Base-by-base conservation (phyloP, 2,797 vertebrate species). In the Momotus momota region DNA sequence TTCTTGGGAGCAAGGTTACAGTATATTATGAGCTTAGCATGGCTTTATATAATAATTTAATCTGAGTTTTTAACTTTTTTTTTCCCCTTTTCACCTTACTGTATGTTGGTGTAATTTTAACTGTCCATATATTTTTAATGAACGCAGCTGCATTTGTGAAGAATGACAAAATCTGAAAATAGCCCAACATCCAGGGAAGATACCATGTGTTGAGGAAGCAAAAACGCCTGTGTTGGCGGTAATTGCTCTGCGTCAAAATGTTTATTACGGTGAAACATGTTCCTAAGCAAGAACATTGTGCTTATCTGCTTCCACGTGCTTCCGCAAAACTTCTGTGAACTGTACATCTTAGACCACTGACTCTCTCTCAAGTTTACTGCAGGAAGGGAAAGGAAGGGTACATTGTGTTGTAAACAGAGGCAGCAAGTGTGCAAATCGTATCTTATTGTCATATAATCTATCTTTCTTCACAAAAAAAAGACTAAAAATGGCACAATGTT, bases 11-110 rank as follows among this genome's bases (percentile, higher is more conserved):
- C 18, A 67, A 62, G 23, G 38, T 73, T 85, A 41, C 31, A 48
- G 27, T 77, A 9, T 43, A 16, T 82, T 74, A 66, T 1, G 4
- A 62, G 31, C 8, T 67, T 86, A 86, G 29, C 14, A 18, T 90
- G 17, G 13, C 21, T 94, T 90, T 83, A 40, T 16, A 35, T 69
- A 72, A 69, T 65, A 67, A 55, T n/a, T 25, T 64, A 52, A 67
- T 81, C 19, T 27, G 1, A 0, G 0, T 5, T 10, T 70, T 67
- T 48, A 9, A 22, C 14, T 11, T 3, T 3, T 29, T 13, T 31
- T 33, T 27, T 25, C 12, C 26, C 16, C 23, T n/a, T 23, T n/a
- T 18, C 6, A n/a, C 27, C 23, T 74, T 75, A 48, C 10, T 64
- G 10, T 45, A 12, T 61, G 22, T 67, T 25, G 12, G 6, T 35